Conservation (phyloP, 2,797 vertebrate genomes). For the Sarcoramphus papa region DNA sequence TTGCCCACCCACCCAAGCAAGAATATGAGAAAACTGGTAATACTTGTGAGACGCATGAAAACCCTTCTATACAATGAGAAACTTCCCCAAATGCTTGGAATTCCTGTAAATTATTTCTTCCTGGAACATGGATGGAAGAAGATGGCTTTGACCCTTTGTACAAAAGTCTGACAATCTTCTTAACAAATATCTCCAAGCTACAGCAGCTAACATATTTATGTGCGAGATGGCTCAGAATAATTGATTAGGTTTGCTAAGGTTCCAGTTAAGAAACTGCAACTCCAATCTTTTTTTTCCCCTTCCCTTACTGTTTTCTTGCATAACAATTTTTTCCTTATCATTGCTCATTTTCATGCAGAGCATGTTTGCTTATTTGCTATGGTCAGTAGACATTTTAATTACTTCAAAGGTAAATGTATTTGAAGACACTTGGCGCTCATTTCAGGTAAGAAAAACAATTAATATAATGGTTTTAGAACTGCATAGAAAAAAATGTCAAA, state of each 20-base stretch:
- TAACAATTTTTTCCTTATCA: conserved; percentile 37
- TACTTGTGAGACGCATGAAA: background rate
- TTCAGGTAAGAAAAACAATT: conserved; percentile 59
- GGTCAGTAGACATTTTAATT: conserved; percentile 51
- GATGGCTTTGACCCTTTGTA: background rate
- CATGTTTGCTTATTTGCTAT: conserved; percentile 29
- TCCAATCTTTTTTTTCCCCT: background rate
- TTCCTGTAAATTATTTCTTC: background rate
- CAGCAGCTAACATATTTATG: background rate
- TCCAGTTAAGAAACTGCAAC: conserved; percentile 32
- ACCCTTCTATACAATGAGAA: background rate
- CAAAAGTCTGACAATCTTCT: background rate
- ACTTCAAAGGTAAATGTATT: conserved; percentile 56
- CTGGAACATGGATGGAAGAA: background rate
- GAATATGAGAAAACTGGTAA: background rate
- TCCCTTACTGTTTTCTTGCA: background rate
- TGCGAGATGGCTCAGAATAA: conserved; percentile 47
- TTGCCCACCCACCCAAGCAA: background rate
- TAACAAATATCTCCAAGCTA: conserved; percentile 34
- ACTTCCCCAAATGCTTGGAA: background rate
- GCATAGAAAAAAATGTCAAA: background rate
- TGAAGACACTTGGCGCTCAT: conserved; percentile 21
- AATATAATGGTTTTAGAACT: conserved; percentile 33
- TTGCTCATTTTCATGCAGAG: conserved; percentile 44
- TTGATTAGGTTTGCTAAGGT: conserved; percentile 48